Evolutionary conservation across 2,113 vertebrate genomes (phyloP).

Genomic region (Oreochromis spilurus): DNA sequence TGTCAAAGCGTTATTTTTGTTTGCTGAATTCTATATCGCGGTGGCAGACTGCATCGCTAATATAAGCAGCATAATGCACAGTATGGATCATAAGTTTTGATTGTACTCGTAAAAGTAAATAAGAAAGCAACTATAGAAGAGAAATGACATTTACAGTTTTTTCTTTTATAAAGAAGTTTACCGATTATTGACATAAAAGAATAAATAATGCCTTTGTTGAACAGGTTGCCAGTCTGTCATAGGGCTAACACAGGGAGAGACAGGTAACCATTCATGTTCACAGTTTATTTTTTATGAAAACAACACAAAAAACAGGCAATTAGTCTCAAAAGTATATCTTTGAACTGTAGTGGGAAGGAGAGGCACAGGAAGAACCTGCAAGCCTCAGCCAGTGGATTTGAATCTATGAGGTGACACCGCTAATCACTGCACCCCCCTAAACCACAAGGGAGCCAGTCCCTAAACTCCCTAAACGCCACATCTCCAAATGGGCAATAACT

Average conservation of each 20-base stretch:
- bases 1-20: background rate
- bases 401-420: background rate
- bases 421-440: background rate
- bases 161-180: background rate
- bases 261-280: background rate
- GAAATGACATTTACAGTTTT: background rate
- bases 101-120: background rate
- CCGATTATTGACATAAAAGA: background rate
- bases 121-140: background rate
- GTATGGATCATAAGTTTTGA: background rate
- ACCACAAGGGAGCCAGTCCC: background rate
- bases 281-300: background rate
- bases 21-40: background rate
- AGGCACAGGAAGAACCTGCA: background rate
- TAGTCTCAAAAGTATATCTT: background rate
- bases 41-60: background rate
- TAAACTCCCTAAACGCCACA: background rate
- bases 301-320: background rate
- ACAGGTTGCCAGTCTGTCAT: background rate
- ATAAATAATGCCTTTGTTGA: background rate
- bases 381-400: background rate
- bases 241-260: background rate
- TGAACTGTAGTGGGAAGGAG: background rate
- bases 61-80: background rate
- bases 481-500: background rate